These are phyloP conservation scores for Caenorhabditis imperialis DNA, from an alignment of 2,888 invertebrate species.

Conservation along the genomic window DNA sequence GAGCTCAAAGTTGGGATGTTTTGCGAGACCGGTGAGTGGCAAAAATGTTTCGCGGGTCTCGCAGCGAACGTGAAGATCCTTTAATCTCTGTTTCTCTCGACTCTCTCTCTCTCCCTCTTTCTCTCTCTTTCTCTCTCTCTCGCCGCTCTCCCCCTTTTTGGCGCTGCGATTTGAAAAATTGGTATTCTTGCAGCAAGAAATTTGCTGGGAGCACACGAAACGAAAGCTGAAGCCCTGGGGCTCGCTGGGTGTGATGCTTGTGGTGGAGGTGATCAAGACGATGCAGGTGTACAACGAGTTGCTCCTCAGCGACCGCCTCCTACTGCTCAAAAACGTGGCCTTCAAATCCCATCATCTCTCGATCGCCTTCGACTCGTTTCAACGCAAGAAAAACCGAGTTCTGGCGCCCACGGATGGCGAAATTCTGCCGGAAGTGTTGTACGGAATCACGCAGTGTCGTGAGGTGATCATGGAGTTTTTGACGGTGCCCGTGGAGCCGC, in stretches of 20 bases:
- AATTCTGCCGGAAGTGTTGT: conserved; percentile 2
- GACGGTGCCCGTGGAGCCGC: conserved; percentile 1
- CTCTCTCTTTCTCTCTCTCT: too few relatives aligned
- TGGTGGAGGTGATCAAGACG: conserved; percentile 17
- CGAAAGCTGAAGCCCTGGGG: conserved; percentile 35
- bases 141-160: too few relatives aligned
- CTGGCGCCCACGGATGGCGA: conserved; percentile 6
- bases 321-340: conserved; percentile 27
- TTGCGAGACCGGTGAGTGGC: conserved; percentile 18
- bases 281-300: conserved; percentile 17
- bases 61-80: too few relatives aligned
- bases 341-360: conserved; percentile 34
- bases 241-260: conserved; percentile 18
- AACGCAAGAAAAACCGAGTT: conserved; percentile 5
- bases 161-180: too few relatives aligned
- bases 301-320: conserved; percentile 20
- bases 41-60: too few relatives aligned
- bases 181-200: conserved; percentile 10
- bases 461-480: conserved; percentile 6
- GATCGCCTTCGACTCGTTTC: conserved; percentile 24
- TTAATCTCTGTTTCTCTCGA: too few relatives aligned
- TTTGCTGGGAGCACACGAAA: conserved; percentile 18
- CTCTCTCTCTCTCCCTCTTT: too few relatives aligned
- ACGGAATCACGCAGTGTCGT: not conserved
- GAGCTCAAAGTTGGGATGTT: conserved; percentile 7